Base-by-base conservation (phyloP, 2,797 vertebrate species). In the Hephaestus fuliginosus region DNA sequence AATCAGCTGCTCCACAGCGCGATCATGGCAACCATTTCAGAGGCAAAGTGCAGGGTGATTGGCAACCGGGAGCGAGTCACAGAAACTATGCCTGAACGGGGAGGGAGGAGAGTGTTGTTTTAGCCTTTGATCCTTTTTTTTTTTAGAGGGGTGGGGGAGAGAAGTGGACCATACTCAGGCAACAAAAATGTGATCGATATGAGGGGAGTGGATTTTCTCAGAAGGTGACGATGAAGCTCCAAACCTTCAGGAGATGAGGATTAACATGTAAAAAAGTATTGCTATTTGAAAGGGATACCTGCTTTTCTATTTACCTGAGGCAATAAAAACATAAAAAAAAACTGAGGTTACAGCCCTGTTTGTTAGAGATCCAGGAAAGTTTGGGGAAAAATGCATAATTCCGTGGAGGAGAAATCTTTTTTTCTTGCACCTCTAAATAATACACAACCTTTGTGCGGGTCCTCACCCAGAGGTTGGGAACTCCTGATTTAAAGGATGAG, bases 11-110 rank as follows among this genome's bases (percentile, higher is more conserved):
- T 68, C 69, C 33, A 57, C 36, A 67, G 51, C 51, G 18, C 11
- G 46, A 78, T 65, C 74, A 76, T 78, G 80, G 81, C 86, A 90
- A 67, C 78, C 70, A 70, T 83, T 88, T 82, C 51, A 74, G 63
- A 80, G 76, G 66, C 69, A 84, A 79, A 78, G 76, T 71, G 48
- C 48, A 72, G 63, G 55, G 44, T 65, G 64, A 82, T 73, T 78
- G 51, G 53, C 77, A 76, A 46, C 68, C 5, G 15, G 65, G 74
- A 66, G 57, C 53, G 41, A 62, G 51, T 36, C 15, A 33, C 18
- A 39, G 61, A 53, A 57, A 51, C 63, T 11, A 22, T 64, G 58
- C 0, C 48, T n/a, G 52, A 55, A 20, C n/a, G 0, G 44, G 66
- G 60, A 78, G 52, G 52, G 28, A 61, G 64, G 51, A 51, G 33